Percentiles rank a stretch among this genome's conserved stretches.
Evolutionary conservation across 2,888 invertebrate species (phyloP).

Genomic region (Ctenicera cuprea): DNA sequence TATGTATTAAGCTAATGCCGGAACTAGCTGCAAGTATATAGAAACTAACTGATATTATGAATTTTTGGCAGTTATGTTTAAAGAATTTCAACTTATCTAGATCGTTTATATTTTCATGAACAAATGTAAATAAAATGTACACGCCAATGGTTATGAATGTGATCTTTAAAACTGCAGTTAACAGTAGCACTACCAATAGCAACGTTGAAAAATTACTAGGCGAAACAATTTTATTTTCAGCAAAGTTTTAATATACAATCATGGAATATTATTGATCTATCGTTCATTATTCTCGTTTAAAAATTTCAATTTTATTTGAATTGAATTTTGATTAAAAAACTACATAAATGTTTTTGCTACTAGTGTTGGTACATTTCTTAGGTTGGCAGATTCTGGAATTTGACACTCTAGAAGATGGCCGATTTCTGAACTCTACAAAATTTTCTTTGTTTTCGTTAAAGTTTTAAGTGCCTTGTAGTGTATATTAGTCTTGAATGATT

Average conservation of each 20-base stretch:
- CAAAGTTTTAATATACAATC: not conserved
- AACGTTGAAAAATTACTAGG: conserved; percentile 33
- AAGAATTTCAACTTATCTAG: not conserved
- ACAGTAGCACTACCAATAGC: conserved; percentile 52
- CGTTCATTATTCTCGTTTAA: not conserved
- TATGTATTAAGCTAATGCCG: not conserved
- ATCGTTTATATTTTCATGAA: not conserved
- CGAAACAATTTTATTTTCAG: not conserved
- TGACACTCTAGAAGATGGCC: conserved; percentile 73
- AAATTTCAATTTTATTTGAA: not conserved
- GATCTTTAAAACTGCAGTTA: conserved; percentile 54
- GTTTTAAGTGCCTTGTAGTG: conserved; percentile 68
- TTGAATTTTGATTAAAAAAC: not conserved
- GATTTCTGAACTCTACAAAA: conserved; percentile 70
- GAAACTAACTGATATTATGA: too few species aligned
- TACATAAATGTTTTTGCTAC: not conserved
- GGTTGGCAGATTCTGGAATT: conserved; percentile 71
- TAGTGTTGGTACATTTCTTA: conserved; percentile 29
- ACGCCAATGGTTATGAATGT: conserved; percentile 60
- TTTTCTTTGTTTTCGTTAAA: conserved; percentile 73
- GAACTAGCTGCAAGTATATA: not conserved
- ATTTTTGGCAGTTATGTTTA: too few species aligned
- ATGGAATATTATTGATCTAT: not conserved
- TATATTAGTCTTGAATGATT: conserved; percentile 53
- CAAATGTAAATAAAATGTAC: not conserved